Evolutionary conservation across 2,888 invertebrate genomes (phyloP).

Genomic region (Amblyteles armatorius): DNA sequence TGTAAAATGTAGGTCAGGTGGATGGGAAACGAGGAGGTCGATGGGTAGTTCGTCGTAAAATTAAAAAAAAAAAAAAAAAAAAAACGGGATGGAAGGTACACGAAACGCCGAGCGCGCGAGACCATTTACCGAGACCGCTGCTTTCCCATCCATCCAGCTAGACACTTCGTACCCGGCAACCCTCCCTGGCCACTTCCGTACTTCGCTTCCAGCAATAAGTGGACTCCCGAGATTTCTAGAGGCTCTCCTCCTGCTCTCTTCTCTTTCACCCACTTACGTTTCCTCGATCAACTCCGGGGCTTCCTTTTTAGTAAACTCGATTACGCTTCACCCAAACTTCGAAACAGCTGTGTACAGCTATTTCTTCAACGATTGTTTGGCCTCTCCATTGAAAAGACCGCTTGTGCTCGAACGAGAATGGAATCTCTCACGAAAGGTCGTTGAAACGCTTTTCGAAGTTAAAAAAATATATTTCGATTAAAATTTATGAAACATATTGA

Average conservation of each 20-base stretch:
- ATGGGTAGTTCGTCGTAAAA: conserved; percentile 27
- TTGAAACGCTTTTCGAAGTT: neutral
- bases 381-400: neutral
- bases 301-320: conserved; percentile 18
- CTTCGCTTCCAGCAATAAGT: conserved; percentile 54
- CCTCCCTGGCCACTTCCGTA: conserved; percentile 47
- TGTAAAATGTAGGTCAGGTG: conserved; percentile 38
- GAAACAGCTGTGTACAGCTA: neutral
- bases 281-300: conserved; percentile 10
- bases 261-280: conserved; percentile 5
- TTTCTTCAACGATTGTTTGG: neutral
- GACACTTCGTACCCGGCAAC: conserved; percentile 19
- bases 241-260: conserved; percentile 1
- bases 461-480: neutral
- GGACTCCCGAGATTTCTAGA: conserved; percentile 43
- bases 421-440: too few species aligned
- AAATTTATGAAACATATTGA: neutral
- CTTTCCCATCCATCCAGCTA: conserved; percentile 36
- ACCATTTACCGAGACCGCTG: conserved; percentile 42
- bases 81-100: neutral
- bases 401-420: neutral
- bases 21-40: conserved; percentile 39
- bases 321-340: conserved; percentile 44
- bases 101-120: conserved; percentile 12
- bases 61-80: neutral